Base-by-base conservation (phyloP, 2,797 vertebrate species). In the Bradypodion ventrale region DNA sequence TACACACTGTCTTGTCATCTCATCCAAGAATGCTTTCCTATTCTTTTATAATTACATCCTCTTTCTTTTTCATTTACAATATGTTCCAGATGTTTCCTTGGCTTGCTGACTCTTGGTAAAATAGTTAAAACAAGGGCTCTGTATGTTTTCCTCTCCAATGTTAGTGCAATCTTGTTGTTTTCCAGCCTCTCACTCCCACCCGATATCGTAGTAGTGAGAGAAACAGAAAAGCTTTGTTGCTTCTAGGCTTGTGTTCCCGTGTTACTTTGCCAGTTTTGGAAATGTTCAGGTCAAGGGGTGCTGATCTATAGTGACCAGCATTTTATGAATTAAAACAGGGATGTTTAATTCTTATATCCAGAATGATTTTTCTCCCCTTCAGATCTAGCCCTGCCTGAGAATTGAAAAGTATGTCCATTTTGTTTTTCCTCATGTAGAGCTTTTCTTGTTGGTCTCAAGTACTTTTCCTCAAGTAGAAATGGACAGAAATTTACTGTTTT, bases 21-120 rank as follows among this genome's bases (percentile, higher is more conserved):
- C 52, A 85, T 80, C n/a, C 74, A 81, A 62, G 46, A 63, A 56
- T 25, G 8, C 60, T n/a, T 27, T 59, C 25, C 21, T 37, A 35
- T 66, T 74, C 5, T 13, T 40, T 78, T 29, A 8, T 25, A n/a
- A 52, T 80, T 83, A 74, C 66, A 5, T 73, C 49, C 62, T 86
- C 62, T 85, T 84, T 86, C 49, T 83, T 87, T 52, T 42, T 52
- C 66, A 5, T 59, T 83, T 87, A 9, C 25, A 91, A 66, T 90
- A 49, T 46, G 3, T 80, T 86, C 49, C 75, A 86, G 83, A 60
- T 87, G 40, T 89, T 91, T 27, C 76, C 49, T 84, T 73, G 56
- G 44, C 40, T 83, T 60, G 52, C 40, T 84, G 12, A 23, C 87
- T 19, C n/a, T 83, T 91, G 60, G 49, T 74, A 63, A 16, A 21